These are phyloP conservation scores for Frankliniella intonsa DNA, from an alignment of 2,888 invertebrate species.

Conservation along the genomic window DNA sequence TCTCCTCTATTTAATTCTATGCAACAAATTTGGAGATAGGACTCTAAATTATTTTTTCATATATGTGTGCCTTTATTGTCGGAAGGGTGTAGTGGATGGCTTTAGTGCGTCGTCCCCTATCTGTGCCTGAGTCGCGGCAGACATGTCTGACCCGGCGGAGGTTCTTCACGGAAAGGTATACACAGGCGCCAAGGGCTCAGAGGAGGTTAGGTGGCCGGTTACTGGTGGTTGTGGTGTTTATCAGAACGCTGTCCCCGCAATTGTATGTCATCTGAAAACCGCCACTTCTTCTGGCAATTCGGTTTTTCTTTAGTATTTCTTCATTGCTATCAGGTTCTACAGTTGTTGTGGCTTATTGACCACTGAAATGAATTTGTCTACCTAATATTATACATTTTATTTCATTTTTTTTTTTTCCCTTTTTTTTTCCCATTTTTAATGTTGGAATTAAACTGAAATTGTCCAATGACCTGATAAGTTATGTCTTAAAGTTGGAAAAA, in stretches of 20 bases:
- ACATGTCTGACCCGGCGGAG: not conserved
- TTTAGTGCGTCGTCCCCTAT: not conserved
- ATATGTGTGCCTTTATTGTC: not conserved
- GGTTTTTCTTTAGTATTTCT: not conserved
- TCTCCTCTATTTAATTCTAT: too few relatives aligned
- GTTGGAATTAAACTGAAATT: too few relatives aligned
- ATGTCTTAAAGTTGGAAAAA: too few relatives aligned
- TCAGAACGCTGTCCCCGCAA: not conserved
- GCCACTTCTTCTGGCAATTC: not conserved
- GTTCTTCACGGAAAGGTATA: too few relatives aligned
- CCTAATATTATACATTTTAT: not conserved
- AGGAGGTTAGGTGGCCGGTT: conserved; percentile 2
- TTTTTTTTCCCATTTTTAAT: not conserved
- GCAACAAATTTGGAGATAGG: too few relatives aligned
- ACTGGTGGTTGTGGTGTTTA: not conserved
- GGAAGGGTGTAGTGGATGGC: too few relatives aligned
- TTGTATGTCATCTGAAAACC: not conserved
- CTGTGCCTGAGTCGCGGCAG: not conserved
- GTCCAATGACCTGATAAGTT: too few relatives aligned
- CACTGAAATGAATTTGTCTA: not conserved
- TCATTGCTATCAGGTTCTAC: not conserved
- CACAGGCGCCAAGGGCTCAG: not conserved
- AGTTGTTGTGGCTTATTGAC: not conserved
- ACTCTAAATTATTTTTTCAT: too few relatives aligned
- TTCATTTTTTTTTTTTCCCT: not conserved